Conservation (phyloP, 2,797 vertebrate species). For the Macropodus opercularis region DNA sequence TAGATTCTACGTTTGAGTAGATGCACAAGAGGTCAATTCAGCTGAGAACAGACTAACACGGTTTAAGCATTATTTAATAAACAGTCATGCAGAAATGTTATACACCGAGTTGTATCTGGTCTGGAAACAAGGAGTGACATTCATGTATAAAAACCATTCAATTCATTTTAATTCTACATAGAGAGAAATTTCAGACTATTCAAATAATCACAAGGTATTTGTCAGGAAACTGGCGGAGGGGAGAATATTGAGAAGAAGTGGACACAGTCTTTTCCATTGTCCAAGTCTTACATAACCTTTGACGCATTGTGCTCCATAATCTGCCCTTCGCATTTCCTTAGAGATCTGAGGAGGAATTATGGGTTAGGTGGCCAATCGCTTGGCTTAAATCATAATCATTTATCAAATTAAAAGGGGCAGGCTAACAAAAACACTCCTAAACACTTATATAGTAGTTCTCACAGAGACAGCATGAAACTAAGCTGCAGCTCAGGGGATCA, state of each 20-base stretch:
- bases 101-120: neutral
- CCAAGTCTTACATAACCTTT: slow-evolving; percentile 57
- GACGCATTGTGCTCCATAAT: slow-evolving; percentile 53
- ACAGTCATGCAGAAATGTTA: neutral
- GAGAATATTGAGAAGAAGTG: slow-evolving; percentile 57
- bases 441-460: slow-evolving; percentile 26
- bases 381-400: slow-evolving; percentile 25
- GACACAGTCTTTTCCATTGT: slow-evolving; percentile 69
- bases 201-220: slow-evolving; percentile 29
- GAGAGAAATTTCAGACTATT: slow-evolving; percentile 15
- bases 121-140: neutral
- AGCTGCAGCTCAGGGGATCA: slow-evolving; percentile 31
- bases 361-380: slow-evolving; percentile 27
- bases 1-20: slow-evolving; percentile 23
- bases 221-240: slow-evolving; percentile 51
- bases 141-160: neutral
- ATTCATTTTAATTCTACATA: neutral
- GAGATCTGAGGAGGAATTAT: slow-evolving; percentile 49
- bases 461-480: slow-evolving; percentile 33
- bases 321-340: slow-evolving; percentile 46
- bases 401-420: slow-evolving; percentile 10
- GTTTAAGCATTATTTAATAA: too few species aligned
- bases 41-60: neutral
- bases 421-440: slow-evolving; percentile 32
- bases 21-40: slow-evolving; percentile 17